Evolutionary conservation across 2,797 vertebrate species (phyloP).

Genomic region (Hypotaenidia okinawae): DNA sequence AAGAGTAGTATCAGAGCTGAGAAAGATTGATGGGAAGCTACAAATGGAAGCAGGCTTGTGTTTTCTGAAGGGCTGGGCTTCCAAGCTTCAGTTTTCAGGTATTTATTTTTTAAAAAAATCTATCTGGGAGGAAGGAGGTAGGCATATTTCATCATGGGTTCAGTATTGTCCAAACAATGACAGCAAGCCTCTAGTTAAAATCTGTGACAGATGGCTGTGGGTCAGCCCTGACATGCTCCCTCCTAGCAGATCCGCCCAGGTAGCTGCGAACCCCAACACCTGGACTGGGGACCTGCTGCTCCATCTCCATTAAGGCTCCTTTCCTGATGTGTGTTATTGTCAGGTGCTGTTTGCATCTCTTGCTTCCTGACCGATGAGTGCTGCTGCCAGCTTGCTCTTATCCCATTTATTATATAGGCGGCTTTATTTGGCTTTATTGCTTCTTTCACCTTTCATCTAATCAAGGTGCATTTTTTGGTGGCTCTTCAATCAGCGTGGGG

Average conservation of each 20-base stretch:
- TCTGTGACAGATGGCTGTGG: rapidly evolving
- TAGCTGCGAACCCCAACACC: background rate
- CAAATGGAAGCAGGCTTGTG: background rate
- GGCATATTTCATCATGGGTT: background rate
- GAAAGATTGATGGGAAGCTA: background rate
- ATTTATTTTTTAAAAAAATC: background rate
- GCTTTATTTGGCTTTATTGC: constrained; percentile 32
- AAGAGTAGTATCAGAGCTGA: background rate
- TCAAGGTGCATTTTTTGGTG: background rate
- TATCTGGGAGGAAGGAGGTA: background rate
- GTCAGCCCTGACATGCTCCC: background rate
- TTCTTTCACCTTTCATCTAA: constrained; percentile 19
- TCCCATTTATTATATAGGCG: constrained; percentile 14
- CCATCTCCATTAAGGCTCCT: background rate
- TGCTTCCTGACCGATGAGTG: background rate
- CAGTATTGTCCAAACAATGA: background rate
- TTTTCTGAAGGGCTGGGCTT: background rate
- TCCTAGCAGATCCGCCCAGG: background rate
- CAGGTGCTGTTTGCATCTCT: background rate
- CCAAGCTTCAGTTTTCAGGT: background rate
- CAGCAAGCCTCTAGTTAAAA: background rate
- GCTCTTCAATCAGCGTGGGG: background rate
- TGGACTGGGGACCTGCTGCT: background rate
- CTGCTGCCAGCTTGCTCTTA: constrained; percentile 41
- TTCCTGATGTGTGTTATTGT: background rate